A percentile compares a stretch with the other conserved stretches of the same genome.
These are phyloP conservation scores for Unio delphinus DNA, from an alignment of 2,888 invertebrate species.

Conservation along the genomic window DNA sequence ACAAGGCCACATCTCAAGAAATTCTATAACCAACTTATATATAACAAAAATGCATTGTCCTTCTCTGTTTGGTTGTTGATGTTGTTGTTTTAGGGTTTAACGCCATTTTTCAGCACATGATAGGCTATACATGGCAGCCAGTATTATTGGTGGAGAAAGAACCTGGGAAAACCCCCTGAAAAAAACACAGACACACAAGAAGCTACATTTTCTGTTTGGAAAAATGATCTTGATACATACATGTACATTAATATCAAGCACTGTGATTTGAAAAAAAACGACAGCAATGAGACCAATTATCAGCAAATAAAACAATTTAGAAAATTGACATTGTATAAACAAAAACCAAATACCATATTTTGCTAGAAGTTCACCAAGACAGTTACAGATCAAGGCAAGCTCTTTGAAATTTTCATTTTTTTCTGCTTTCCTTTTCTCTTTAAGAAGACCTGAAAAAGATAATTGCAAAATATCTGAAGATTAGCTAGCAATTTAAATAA, in stretches of 20 bases:
- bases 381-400: slow-evolving; percentile 80
- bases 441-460: slow-evolving; percentile 74
- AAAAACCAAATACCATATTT: slow-evolving; percentile 51
- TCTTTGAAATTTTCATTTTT: slow-evolving; percentile 80
- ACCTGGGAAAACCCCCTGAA: too few species aligned
- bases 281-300: too few species aligned
- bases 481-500: too few species aligned
- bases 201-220: background rate
- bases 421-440: slow-evolving; percentile 82
- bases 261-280: too few species aligned
- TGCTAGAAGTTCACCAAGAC: slow-evolving; percentile 79
- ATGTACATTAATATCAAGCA: background rate
- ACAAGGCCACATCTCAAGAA: too few species aligned
- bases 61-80: background rate
- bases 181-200: too few species aligned
- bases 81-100: too few species aligned
- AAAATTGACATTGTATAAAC: background rate
- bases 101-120: too few species aligned
- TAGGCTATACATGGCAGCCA: too few species aligned
- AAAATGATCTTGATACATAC: background rate
- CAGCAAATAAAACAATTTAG: background rate
- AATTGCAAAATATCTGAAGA: background rate
- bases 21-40: background rate
- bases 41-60: background rate
- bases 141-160: too few species aligned